Conservation (phyloP, 2,113 vertebrate species). For the Larimichthys polyactis region DNA sequence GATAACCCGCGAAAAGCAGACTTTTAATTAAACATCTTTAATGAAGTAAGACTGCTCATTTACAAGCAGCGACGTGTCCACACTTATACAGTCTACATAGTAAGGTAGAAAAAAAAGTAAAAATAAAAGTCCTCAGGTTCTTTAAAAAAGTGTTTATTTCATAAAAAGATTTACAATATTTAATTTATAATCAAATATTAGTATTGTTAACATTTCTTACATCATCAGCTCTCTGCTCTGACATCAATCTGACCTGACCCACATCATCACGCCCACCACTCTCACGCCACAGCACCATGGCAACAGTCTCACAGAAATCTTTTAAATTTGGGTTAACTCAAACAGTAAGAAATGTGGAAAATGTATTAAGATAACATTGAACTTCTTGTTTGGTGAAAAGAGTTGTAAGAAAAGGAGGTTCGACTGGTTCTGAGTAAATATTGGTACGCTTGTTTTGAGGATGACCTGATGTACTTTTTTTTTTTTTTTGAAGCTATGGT, state of each 20-base stretch:
- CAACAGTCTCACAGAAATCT: conserved; percentile 28
- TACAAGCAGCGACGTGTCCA: neutral
- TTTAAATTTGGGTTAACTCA: conserved; percentile 14
- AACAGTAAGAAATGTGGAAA: conserved; percentile 70
- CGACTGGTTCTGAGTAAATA: conserved; percentile 52
- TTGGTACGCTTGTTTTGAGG: neutral
- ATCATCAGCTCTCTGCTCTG: conserved; percentile 33
- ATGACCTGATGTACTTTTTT: conserved; percentile 40
- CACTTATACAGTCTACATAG: neutral
- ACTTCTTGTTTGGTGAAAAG: conserved; percentile 46
- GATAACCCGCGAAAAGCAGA: neutral
- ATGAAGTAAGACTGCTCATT: neutral
- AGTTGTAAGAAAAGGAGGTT: conserved; percentile 76
- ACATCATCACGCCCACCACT: conserved; percentile 8
- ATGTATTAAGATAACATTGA: conserved; percentile 30
- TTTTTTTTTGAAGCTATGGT: conserved; percentile 20
- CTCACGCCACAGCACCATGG: conserved; percentile 38
- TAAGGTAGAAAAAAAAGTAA: neutral
- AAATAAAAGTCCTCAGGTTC: neutral
- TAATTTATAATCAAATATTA: conserved; percentile 64
- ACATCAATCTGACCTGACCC: conserved; percentile 26
- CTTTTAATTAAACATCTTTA: neutral
- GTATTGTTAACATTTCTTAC: conserved; percentile 32
- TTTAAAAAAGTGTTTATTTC: conserved; percentile 76
- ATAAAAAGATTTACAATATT: conserved; percentile 77